Evolutionary conservation across 2,797 vertebrate species (phyloP).

Genomic region (Fringilla coelebs): DNA sequence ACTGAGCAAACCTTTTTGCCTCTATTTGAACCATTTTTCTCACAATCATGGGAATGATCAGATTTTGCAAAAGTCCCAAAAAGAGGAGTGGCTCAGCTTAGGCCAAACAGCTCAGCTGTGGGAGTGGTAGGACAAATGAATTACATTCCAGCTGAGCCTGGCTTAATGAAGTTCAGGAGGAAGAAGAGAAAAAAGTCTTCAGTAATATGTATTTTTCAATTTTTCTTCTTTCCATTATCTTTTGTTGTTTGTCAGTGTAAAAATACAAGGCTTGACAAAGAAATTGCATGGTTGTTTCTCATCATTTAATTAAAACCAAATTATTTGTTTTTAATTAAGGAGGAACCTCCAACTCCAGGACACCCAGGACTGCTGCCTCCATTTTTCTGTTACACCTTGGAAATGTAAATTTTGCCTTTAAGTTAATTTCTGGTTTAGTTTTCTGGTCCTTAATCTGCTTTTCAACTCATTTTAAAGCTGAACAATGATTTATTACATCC

Average conservation of each 20-base stretch:
- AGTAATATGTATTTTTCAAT: background rate
- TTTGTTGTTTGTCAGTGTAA: background rate
- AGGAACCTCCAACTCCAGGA: background rate
- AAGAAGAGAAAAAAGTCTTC: constrained; percentile 38
- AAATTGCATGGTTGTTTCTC: background rate
- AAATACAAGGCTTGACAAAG: background rate
- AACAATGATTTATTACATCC: background rate
- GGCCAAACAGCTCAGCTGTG: constrained; percentile 21
- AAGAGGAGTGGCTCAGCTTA: constrained; percentile 51
- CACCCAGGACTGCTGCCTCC: background rate
- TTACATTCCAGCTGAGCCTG: constrained; percentile 17
- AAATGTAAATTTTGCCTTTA: background rate
- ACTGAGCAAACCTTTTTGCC: background rate
- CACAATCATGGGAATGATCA: background rate
- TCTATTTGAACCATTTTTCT: constrained; percentile 50
- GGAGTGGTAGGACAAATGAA: constrained; percentile 19
- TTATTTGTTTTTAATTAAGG: too few relatives aligned
- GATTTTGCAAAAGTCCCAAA: constrained; percentile 59
- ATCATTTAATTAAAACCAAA: background rate
- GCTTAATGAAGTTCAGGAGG: constrained; percentile 14
- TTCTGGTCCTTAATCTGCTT: background rate
- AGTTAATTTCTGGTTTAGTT: background rate
- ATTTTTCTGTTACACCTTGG: background rate
- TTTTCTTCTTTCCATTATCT: background rate
- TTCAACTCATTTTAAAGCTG: background rate